Evolutionary conservation across 2,888 invertebrate genomes (phyloP), one percentile per base, ranked within the genome.

Genomic region (Eledona agricola): DNA sequence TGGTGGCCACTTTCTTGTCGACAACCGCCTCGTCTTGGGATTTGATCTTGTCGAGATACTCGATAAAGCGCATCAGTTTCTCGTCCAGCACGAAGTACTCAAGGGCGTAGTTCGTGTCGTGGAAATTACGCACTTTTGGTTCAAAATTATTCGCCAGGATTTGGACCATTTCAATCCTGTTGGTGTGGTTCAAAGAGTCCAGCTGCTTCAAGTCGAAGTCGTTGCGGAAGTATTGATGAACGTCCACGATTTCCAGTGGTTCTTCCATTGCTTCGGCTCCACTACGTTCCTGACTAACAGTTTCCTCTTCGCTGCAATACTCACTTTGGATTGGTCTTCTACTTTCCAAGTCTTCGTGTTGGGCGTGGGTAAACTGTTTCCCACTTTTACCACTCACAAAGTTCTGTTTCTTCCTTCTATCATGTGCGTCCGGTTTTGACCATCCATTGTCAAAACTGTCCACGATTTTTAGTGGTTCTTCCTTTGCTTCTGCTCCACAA

Each of bases 11-110:
- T 38, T 52, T 52, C 12, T 23, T 9, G 5, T 6, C 3, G 12
- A 15, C 20, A 10, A 31, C 4, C 3, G n/a, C 40, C 2, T 52
- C 32, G 2, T 52, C 13, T 9, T 45, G 17, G 23, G 25, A 28
- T 12, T 32, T 37, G 11, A 42, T 46, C 10, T 23, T 46, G 31
- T 52, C 52, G 11, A 52, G 11, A 10, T 23, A 12, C 29, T 52
- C 52, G 7, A 52, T 46, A 1, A 52, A 23, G 10, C 10, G 19
- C 42, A 46, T 37, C 13, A 52, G 13, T 19, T 52, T 52, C 12
- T 52, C 52, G 20, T 52, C 31, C 4, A 52, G 7, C 9, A 52
- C 26, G 16, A 52, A 52, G 13, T 38, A 52, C 10, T 46, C 46
- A 16, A 52, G 12, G 1, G 20, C 37, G 20, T 46, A 15, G 9